Evolutionary conservation across 2,113 vertebrate genomes (phyloP), one percentile per base, ranked within the genome.

Genomic region (Oncorhynchus masou): DNA sequence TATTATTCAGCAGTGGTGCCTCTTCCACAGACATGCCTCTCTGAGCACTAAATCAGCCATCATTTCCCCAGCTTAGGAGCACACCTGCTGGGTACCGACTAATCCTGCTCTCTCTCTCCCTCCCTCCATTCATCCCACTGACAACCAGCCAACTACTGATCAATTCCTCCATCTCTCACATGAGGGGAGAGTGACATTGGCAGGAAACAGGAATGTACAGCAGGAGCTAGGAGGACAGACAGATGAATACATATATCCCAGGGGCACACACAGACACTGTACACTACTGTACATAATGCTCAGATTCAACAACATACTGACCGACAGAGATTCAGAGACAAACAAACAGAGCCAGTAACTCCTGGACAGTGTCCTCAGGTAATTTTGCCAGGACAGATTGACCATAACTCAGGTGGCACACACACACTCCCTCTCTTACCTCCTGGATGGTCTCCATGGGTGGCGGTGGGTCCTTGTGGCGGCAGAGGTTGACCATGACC

Each of bases 361-460:
- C 39, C 39, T 45, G 39, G 39, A 45, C 11, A 45, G 39, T 45
- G 39, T 45, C 39, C 54, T 20, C 19, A 57, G 13, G 4, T 57
- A 16, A 39, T 57, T 57, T 57, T 13, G 51, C 51, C 16, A 16
- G 51, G 51, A 57, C 51, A 57, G 51, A 45, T 1, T 5, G 54
- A 57, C 16, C 54, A 57, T 57, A 16, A 20, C 16, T 11, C 51
- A 57, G 2, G 54, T 57, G 15, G 13, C 9, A 6, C 5, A 2
- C 5, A 2, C 31, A 13, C 29, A 20, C 29, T 11, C 67, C 1
- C 20, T 8, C 12, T 24, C 27, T 45, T 34, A 45, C 97, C 96
- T 99, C 97, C 88, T 99, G 98, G 88, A 99, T 99, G 49, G 98
- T 99, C 85, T 99, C 98, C 98, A 99, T 99, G 1, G 98, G 97